Percentiles rank a stretch among this genome's conserved stretches.
phyloP scores from a whole-genome alignment of 2,888 invertebrate genomes.

The Allygus modestus region DNA sequence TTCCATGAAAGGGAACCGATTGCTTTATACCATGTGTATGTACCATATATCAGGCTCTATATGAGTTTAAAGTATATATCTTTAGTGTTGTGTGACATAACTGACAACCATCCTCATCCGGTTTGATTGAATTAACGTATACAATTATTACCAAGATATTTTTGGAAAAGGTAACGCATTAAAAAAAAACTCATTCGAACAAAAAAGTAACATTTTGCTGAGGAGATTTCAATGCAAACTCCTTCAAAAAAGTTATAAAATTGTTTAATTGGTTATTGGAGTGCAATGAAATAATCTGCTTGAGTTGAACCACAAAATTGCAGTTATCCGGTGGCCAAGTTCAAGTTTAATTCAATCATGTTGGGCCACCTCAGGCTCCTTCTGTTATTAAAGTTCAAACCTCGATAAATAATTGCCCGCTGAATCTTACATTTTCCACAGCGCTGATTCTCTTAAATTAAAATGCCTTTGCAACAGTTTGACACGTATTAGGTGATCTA shows the following conservation, averaged over 20 bases:
- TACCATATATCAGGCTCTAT: too few relatives aligned
- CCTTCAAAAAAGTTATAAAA: background rate
- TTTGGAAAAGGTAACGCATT: too few relatives aligned
- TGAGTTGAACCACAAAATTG: background rate
- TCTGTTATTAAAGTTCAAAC: slow-evolving; percentile 30
- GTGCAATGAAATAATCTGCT: background rate
- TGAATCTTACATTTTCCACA: slow-evolving; percentile 18
- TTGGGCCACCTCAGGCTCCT: slow-evolving; percentile 1
- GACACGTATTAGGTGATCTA: slow-evolving; percentile 5
- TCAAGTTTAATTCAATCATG: slow-evolving; percentile 30
- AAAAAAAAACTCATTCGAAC: too few relatives aligned
- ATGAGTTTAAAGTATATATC: too few relatives aligned
- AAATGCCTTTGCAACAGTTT: slow-evolving; percentile 21
- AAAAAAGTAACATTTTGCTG: too few relatives aligned
- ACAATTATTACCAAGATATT: too few relatives aligned
- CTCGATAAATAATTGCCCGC: slow-evolving; percentile 38
- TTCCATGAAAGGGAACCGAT: too few relatives aligned
- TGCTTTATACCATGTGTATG: too few relatives aligned
- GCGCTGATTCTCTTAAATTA: slow-evolving; percentile 7
- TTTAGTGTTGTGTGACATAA: too few relatives aligned
- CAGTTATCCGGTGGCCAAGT: background rate
- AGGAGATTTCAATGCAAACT: too few relatives aligned
- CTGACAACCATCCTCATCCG: too few relatives aligned
- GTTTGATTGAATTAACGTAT: too few relatives aligned
- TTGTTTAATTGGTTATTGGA: background rate